phyloP scores from a whole-genome alignment of 2,113 vertebrate genomes.

The Melospiza melodia region DNA sequence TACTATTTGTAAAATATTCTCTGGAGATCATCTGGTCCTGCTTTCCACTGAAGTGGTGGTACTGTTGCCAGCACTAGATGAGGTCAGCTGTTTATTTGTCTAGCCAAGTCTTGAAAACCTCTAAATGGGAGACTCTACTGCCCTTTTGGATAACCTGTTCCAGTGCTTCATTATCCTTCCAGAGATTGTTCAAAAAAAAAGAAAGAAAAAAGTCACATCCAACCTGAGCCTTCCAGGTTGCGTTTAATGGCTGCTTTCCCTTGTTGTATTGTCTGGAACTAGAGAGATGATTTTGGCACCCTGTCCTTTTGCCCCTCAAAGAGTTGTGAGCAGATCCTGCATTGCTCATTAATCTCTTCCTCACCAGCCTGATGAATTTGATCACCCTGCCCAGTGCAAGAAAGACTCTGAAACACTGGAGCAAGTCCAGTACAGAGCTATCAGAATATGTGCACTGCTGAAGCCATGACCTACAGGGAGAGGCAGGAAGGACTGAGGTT shows the following conservation, averaged over 20 bases:
- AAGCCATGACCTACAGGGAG: background rate
- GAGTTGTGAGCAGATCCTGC: background rate
- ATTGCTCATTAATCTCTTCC: background rate
- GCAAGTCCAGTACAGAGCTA: background rate
- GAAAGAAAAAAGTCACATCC: fast-evolving
- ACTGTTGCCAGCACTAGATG: background rate
- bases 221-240: background rate
- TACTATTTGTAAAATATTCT: background rate
- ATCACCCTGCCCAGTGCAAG: background rate
- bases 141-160: background rate
- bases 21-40: background rate
- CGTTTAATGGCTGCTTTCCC: background rate
- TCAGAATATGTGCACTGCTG: background rate
- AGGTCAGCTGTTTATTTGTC: background rate
- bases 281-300: background rate
- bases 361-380: background rate
- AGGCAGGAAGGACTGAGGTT: background rate
- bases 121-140: background rate
- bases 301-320: background rate
- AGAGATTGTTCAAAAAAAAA: background rate
- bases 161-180: background rate
- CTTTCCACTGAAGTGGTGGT: background rate
- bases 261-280: background rate
- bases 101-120: background rate
- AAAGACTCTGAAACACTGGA: background rate